These are phyloP conservation scores for Choloepus didactylus DNA, from an alignment of 2,797 vertebrate species.

Conservation along the genomic window DNA sequence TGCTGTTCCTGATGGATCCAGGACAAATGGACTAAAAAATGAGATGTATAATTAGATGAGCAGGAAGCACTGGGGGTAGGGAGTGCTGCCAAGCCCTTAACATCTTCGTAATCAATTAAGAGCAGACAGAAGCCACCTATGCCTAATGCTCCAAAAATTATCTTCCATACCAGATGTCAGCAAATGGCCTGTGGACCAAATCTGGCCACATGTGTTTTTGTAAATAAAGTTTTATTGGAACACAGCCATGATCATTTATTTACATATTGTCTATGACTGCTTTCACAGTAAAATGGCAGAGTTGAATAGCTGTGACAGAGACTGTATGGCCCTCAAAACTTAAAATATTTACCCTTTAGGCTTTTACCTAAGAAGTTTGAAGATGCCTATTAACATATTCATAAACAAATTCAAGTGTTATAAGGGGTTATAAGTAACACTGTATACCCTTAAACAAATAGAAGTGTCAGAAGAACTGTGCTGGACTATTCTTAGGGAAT, in stretches of 20 bases:
- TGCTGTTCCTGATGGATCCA: neutral
- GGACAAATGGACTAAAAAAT: neutral
- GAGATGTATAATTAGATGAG: neutral
- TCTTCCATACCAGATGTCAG: neutral
- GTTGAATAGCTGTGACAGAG: neutral
- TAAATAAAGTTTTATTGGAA: slow-evolving; percentile 67
- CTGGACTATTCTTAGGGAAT: neutral
- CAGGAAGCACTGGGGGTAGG: neutral
- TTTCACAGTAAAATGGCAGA: neutral
- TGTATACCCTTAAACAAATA: neutral
- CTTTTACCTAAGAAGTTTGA: neutral
- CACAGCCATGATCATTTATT: neutral
- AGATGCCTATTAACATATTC: neutral
- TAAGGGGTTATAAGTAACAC: neutral
- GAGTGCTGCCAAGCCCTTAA: neutral
- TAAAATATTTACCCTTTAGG: neutral
- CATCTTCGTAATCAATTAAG: slow-evolving; percentile 28
- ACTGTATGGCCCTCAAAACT: neutral
- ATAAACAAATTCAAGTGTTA: neutral
- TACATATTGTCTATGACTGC: neutral
- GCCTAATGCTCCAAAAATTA: slow-evolving; percentile 6
- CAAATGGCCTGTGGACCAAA: slow-evolving; percentile 1
- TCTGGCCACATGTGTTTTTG: slow-evolving; percentile 31
- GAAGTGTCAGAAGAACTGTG: neutral
- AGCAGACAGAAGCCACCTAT: slow-evolving; percentile 1